Conservation (phyloP, 2,888 invertebrate genomes). For the Diarsia mendica region DNA sequence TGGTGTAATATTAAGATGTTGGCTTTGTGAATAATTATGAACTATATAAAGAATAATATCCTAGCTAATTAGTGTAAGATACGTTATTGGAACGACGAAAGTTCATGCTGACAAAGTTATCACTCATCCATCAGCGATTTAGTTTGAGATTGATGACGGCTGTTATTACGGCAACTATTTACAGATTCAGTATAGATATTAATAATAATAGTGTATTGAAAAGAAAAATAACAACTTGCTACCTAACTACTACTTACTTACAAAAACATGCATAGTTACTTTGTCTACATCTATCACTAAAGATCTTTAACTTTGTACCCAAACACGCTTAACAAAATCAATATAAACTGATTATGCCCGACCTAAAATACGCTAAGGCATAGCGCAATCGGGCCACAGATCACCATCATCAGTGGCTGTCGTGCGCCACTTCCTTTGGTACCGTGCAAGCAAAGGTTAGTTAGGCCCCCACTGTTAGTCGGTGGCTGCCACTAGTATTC, state of each 20-base stretch:
- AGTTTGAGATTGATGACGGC: not conserved
- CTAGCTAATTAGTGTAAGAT: not conserved
- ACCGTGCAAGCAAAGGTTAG: too few relatives aligned
- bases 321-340: conserved; percentile 29
- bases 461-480: too few relatives aligned
- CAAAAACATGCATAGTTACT: conserved; percentile 23
- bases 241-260: not conserved
- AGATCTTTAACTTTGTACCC: conserved; percentile 3
- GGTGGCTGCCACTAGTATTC: too few relatives aligned
- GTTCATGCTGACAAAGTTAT: not conserved
- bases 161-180: not conserved
- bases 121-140: not conserved
- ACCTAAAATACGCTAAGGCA: conserved; percentile 11
- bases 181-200: not conserved
- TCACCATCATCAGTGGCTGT: too few relatives aligned
- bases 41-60: not conserved
- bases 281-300: conserved; percentile 5
- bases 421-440: too few relatives aligned
- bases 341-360: conserved; percentile 14
- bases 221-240: not conserved
- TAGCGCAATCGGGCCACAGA: too few relatives aligned
- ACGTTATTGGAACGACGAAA: not conserved
- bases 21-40: too few relatives aligned
- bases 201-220: not conserved
- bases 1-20: not conserved